Evolutionary conservation across 2,113 vertebrate genomes (phyloP), one percentile per base, ranked within the genome.

Genomic region (Nothoprocta perdicaria): DNA sequence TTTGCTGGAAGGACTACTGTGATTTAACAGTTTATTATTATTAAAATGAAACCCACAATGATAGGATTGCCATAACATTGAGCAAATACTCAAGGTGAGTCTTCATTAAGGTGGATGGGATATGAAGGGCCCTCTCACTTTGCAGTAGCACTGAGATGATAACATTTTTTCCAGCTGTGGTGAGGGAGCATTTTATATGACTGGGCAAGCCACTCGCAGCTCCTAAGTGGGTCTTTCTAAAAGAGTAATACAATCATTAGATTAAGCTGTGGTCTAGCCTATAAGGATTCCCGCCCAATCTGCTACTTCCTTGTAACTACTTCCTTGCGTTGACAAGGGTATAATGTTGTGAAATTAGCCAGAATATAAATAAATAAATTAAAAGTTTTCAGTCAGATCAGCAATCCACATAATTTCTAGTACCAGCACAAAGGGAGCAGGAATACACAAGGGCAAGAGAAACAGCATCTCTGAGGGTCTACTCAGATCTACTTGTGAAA

Each of bases 11-110:
- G 43, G 65, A 65, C 50, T 75, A 74, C 57, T 61, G 38, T 61
- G 65, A 94, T 86, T 86, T 78, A 92, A 80, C 13, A 63, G 35
- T 78, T 85, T 84, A 75, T 52, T 78, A 22, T 77, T 80, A 92
- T 67, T 89, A 93, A 86, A 94, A 88, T 78, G 10, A 94, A 84
- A 24, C 55, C 60, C 33, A 31, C 46, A 75, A 67, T 24, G 31
- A 80, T 24, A 72, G 35, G 57, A 71, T n/a, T 72, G 67, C n/a
- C 58, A 13, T 65, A 74, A 88, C 61, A 91, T 27, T 24, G 60
- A 87, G 35, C 35, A 69, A 79, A n/a, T 50, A 46, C 50, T 78
- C 82, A 82, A 88, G 82, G 85, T 92, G 68, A 91, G 85, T 74
- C 72, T 88, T 72, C 65, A 52, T 38, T 72, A 94, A 65, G 63